Conservation (phyloP, 2,797 vertebrate species). For the Threskiornis aethiopicus region DNA sequence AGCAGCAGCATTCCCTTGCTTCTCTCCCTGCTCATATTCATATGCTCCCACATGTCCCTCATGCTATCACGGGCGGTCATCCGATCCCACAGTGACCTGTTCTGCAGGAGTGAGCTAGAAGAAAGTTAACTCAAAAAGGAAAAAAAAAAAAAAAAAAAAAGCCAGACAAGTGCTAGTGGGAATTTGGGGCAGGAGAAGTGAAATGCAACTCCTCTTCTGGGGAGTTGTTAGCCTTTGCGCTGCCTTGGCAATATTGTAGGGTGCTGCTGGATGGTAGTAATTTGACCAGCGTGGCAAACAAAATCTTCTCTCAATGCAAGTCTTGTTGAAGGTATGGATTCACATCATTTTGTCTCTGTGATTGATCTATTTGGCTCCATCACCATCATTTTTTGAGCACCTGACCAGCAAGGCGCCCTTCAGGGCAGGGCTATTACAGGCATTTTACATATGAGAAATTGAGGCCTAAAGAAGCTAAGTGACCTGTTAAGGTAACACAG, state of each 20-base stretch:
- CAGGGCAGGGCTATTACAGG: background rate
- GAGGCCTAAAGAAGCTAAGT: background rate
- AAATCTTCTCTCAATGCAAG: background rate
- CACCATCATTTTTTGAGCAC: background rate
- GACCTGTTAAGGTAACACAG: background rate
- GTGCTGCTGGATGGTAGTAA: background rate
- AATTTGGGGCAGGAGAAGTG: background rate
- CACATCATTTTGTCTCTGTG: background rate
- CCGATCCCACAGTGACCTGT: background rate
- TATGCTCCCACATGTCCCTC: background rate
- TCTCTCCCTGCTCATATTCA: background rate
- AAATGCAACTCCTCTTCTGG: background rate
- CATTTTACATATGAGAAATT: background rate
- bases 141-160: background rate
- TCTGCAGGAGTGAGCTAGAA: background rate
- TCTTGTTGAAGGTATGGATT: background rate
- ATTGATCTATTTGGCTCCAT: background rate
- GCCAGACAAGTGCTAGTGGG: background rate
- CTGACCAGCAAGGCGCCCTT: background rate
- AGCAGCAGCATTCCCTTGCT: background rate
- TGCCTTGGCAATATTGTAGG: background rate
- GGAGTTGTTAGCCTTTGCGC: background rate
- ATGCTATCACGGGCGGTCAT: background rate
- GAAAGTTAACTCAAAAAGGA: background rate
- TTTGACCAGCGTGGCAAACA: background rate